Conservation (phyloP, 2,113 vertebrate genomes). For the Mustela nigripes region DNA sequence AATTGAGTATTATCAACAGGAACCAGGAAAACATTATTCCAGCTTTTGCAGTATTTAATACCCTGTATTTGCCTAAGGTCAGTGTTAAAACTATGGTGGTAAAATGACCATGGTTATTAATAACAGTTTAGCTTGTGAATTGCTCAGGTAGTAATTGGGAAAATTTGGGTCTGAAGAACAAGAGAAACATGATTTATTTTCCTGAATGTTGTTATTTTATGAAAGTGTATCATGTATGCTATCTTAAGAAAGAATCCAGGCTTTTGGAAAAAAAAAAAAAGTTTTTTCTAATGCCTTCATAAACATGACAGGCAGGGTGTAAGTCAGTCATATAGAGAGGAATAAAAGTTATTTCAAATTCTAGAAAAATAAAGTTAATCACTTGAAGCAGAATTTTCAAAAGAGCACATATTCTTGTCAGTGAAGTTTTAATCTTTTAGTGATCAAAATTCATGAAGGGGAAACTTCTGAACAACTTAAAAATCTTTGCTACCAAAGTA, state of each 20-base stretch:
- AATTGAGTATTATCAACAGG: background rate
- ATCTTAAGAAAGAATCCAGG: background rate
- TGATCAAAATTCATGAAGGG: background rate
- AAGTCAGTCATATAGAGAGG: background rate
- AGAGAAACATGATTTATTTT: background rate
- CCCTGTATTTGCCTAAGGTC: background rate
- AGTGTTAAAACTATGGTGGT: background rate
- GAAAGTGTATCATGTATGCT: background rate
- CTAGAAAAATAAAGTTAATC: background rate
- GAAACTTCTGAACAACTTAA: background rate
- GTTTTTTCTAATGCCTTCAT: background rate
- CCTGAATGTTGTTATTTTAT: background rate
- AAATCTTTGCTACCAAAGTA: background rate
- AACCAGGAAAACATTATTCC: background rate
- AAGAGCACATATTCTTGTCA: background rate
- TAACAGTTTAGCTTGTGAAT: background rate
- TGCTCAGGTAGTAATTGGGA: background rate
- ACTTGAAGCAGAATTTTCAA: background rate
- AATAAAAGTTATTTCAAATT: background rate
- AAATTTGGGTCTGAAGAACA: background rate
- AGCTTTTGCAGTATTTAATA: background rate
- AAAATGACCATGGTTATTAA: background rate
- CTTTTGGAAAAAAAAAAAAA: slow-evolving; percentile 33
- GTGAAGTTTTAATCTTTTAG: background rate
- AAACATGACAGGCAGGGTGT: background rate